These are phyloP conservation scores for Phthorimaea operculella DNA, from an alignment of 1,140 invertebrate genomes.

Conservation along the genomic window DNA sequence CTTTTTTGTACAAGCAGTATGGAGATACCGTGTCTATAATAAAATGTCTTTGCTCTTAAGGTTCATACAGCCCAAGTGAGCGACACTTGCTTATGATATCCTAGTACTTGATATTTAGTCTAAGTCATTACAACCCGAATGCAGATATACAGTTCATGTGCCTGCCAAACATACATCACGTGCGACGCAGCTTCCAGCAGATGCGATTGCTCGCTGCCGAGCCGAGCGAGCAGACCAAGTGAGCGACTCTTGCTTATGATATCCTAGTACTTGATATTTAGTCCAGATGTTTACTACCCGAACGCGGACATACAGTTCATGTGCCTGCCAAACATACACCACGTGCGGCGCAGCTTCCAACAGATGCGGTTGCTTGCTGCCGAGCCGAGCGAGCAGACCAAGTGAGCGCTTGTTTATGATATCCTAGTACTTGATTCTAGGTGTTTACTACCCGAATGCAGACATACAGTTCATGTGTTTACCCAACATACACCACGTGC, in stretches of 20 bases:
- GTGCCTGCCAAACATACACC: slow-evolving; percentile 97
- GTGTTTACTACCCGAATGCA: too few relatives aligned
- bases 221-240: slow-evolving; percentile 80
- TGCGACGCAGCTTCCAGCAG: slow-evolving; percentile 87
- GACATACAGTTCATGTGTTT: too few relatives aligned
- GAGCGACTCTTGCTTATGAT: slow-evolving; percentile 9
- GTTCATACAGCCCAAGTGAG: too few relatives aligned
- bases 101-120: too few relatives aligned
- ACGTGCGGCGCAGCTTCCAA: slow-evolving; percentile 89
- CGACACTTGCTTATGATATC: too few relatives aligned
- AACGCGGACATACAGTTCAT: too few relatives aligned
- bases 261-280: neutral
- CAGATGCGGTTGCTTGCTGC: slow-evolving; percentile 80
- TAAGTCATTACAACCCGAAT: slow-evolving; percentile 93
- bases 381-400: slow-evolving; percentile 78
- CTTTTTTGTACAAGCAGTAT: too few relatives aligned
- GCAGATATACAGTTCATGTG: slow-evolving; percentile 98
- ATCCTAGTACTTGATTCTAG: too few relatives aligned
- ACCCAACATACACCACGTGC: slow-evolving; percentile 95
- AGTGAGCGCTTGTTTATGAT: too few relatives aligned
- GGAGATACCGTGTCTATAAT: too few relatives aligned
- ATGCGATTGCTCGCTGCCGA: slow-evolving; percentile 80
- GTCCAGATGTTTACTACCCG: too few relatives aligned
- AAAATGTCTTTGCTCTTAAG: too few relatives aligned
- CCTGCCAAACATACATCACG: slow-evolving; percentile 95